These are phyloP conservation scores for Ceuthmochares aereus DNA, from an alignment of 2,113 vertebrate species.

Conservation along the genomic window DNA sequence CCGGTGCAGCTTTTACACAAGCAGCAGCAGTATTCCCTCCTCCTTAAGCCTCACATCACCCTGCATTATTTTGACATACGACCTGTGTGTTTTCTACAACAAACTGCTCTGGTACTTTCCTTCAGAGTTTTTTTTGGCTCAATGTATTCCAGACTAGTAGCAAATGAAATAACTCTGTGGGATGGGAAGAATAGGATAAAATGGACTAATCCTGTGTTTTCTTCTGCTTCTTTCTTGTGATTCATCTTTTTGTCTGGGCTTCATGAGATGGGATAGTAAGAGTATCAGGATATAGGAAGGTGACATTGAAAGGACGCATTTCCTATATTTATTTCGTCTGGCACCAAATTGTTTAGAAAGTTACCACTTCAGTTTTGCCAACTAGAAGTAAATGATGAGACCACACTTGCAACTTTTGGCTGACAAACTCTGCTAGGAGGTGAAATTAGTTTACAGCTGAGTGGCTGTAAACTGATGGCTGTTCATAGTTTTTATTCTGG, in stretches of 20 bases:
- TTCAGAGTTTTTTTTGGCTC: neutral
- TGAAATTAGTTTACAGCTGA: neutral
- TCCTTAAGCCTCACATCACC: neutral
- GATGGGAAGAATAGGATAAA: neutral
- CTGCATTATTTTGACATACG: neutral
- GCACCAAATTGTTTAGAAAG: neutral
- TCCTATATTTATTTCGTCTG: neutral
- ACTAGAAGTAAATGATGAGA: neutral
- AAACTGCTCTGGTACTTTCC: neutral
- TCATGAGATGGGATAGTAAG: neutral
- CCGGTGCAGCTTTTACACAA: neutral
- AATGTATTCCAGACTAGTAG: neutral
- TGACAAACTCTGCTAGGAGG: neutral
- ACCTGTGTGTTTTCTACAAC: neutral
- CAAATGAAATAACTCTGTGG: neutral
- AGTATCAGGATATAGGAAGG: neutral
- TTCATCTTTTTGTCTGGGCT: neutral
- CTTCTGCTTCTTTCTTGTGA: neutral
- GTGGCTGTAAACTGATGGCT: fast-evolving
- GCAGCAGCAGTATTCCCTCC: neutral
- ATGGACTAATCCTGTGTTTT: neutral
- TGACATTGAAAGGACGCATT: neutral
- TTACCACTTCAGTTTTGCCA: neutral
- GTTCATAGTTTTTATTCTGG: neutral
- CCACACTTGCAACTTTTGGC: neutral